phyloP scores from a whole-genome alignment of 2,797 vertebrate species.

The Pygocentrus nattereri region DNA sequence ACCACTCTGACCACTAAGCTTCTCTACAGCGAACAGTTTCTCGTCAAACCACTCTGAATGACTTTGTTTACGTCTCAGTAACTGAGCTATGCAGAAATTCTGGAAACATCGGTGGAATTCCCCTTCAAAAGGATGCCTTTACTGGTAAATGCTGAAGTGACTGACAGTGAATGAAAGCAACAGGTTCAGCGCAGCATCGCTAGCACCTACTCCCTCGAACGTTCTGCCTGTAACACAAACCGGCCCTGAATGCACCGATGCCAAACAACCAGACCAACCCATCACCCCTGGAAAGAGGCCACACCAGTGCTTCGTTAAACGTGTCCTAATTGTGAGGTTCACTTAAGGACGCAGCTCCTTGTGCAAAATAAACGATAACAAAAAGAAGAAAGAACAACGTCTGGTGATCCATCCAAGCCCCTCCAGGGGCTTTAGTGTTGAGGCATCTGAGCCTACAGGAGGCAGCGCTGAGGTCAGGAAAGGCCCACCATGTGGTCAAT shows the following conservation, averaged over 20 bases:
- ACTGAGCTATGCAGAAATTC: neutral
- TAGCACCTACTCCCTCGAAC: neutral
- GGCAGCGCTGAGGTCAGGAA: constrained; percentile 83
- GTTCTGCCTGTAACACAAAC: neutral
- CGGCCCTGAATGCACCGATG: constrained; percentile 3
- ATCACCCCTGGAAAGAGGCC: neutral
- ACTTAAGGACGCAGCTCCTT: constrained; percentile 10
- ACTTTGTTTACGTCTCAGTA: neutral
- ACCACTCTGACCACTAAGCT: no score
- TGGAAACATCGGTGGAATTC: no score
- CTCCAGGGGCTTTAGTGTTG: constrained; percentile 41
- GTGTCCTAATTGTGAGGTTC: constrained; percentile 26
- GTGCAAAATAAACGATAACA: constrained; percentile 43
- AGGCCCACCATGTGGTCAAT: constrained; percentile 98
- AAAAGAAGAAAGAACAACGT: neutral
- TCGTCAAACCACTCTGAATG: no score
- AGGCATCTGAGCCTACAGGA: constrained; percentile 18
- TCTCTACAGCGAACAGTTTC: no score
- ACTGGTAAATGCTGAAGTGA: neutral
- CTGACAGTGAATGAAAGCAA: neutral
- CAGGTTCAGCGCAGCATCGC: no score
- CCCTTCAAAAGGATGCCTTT: neutral
- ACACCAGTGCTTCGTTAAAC: neutral
- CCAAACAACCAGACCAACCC: neutral
- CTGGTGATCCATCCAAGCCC: constrained; percentile 23